Evolutionary conservation across 2,113 vertebrate species (phyloP).

Genomic region (Megalops atlanticus): DNA sequence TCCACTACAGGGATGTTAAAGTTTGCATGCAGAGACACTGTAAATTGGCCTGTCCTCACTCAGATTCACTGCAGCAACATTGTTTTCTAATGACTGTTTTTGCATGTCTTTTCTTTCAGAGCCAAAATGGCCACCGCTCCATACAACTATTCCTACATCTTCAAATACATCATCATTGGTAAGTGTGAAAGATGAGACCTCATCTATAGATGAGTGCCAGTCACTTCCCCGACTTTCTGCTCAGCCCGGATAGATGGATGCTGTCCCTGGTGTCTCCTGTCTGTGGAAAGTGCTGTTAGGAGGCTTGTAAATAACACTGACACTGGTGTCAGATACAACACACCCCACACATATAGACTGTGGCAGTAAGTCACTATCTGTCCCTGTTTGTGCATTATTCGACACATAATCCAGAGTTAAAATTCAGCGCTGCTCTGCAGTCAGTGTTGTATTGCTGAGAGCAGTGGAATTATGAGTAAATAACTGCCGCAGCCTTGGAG

Average conservation of each 20-base stretch:
- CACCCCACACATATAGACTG: too few relatives aligned
- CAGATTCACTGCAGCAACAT: not conserved
- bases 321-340: too few relatives aligned
- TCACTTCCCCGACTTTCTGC: too few relatives aligned
- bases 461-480: not conserved
- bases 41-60: not conserved
- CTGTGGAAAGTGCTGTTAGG: too few relatives aligned
- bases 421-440: too few relatives aligned
- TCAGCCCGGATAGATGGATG: too few relatives aligned
- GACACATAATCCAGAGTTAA: too few relatives aligned
- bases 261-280: too few relatives aligned
- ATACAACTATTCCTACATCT: constrained; percentile 99
- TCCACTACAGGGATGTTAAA: not conserved
- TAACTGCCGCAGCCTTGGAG: not conserved
- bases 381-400: too few relatives aligned
- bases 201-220: not conserved
- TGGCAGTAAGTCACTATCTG: too few relatives aligned
- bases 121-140: constrained; percentile 99
- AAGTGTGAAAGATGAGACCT: constrained; percentile 61
- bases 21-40: not conserved
- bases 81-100: not conserved
- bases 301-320: too few relatives aligned
- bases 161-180: constrained; percentile 99
- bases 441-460: too few relatives aligned
- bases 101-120: constrained; percentile 70